phyloP scores from a whole-genome alignment of 2,113 vertebrate species.

The Mormyrus iriodes region DNA sequence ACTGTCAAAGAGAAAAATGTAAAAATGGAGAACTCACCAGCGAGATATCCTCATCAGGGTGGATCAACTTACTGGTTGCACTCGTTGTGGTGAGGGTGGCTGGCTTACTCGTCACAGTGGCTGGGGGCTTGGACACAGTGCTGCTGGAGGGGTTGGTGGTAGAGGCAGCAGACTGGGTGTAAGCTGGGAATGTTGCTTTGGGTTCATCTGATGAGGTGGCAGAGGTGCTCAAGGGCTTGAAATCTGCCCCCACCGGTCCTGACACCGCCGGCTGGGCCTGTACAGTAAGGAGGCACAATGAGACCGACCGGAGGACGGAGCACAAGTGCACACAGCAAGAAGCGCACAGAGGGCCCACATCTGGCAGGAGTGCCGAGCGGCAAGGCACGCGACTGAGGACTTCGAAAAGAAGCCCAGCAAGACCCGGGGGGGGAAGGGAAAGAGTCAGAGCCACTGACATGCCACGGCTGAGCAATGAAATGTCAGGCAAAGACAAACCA shows the following conservation, averaged over 20 bases:
- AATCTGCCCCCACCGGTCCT: conserved; percentile 78
- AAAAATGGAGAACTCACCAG: conserved; percentile 86
- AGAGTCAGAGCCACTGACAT: conserved; percentile 4
- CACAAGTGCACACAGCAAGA: background rate
- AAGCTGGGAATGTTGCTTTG: conserved; percentile 96
- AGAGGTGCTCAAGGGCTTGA: conserved; percentile 78
- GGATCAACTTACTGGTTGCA: conserved; percentile 99
- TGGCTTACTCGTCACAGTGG: conserved; percentile 95
- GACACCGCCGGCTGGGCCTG: conserved; percentile 85
- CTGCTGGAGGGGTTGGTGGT: conserved; percentile 84
- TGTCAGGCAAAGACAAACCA: background rate
- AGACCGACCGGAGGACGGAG: background rate
- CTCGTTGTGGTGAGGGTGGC: conserved; percentile 94
- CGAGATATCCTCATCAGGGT: conserved; percentile 99
- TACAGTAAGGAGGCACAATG: conserved; percentile 35
- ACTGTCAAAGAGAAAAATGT: conserved; percentile 52
- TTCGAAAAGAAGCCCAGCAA: background rate
- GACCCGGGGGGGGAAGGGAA: background rate
- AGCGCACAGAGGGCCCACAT: background rate
- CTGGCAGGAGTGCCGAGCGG: conserved; percentile 39
- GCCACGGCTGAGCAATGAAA: background rate
- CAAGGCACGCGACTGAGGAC: conserved; percentile 3
- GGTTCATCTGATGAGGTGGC: conserved; percentile 78
- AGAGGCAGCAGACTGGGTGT: conserved; percentile 85
- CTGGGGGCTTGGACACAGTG: conserved; percentile 87